phyloP scores from a whole-genome alignment of 2,888 invertebrate species.

The Autographa pulchrina region DNA sequence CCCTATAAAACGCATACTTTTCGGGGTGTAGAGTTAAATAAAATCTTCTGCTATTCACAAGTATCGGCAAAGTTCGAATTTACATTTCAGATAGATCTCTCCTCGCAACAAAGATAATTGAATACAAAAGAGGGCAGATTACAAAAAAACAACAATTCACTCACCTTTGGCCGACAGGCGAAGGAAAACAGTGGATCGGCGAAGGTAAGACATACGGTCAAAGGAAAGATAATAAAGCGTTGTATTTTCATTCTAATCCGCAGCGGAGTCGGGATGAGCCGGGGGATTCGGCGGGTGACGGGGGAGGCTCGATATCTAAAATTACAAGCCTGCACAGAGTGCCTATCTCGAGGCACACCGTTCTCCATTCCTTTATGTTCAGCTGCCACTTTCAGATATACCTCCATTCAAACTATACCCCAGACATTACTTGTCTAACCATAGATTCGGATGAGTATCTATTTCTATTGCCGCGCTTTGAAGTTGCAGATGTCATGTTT shows the following conservation, averaged over 20 bases:
- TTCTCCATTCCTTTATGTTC: conserved; percentile 83
- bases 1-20: conserved; percentile 62
- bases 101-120: conserved; percentile 64
- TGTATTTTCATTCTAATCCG: conserved; percentile 88
- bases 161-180: conserved; percentile 69
- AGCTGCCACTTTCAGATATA: conserved; percentile 85
- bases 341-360: conserved; percentile 83
- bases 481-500: conserved; percentile 60
- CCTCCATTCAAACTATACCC: conserved; percentile 81
- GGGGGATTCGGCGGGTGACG: conserved; percentile 71
- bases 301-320: conserved; percentile 85
- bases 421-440: conserved; percentile 79
- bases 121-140: conserved; percentile 67
- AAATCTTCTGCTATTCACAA: conserved; percentile 53
- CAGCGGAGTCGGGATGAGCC: conserved; percentile 75
- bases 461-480: conserved; percentile 56
- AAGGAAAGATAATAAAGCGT: conserved; percentile 86
- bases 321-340: conserved; percentile 86
- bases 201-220: conserved; percentile 86
- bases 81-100: conserved; percentile 57
- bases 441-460: conserved; percentile 70
- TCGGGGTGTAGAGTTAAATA: conserved; percentile 55
- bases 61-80: conserved; percentile 50
- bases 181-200: conserved; percentile 71
- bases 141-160: conserved; percentile 75